Evolutionary conservation across 2,797 vertebrate species (phyloP).

Genomic region (Meriones psammophilus): DNA sequence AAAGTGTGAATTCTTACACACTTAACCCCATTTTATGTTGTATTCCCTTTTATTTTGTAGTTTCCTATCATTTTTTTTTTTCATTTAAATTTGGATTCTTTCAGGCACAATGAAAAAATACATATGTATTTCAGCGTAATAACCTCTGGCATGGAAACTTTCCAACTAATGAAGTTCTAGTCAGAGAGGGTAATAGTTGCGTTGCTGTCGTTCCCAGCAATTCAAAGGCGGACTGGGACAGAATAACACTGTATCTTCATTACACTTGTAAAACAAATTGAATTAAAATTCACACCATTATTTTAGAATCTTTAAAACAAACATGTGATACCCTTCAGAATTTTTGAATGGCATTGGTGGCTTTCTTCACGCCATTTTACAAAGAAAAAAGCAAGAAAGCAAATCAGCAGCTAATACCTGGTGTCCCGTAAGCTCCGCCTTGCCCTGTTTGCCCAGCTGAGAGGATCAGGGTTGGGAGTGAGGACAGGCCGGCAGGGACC

Average conservation of each 20-base stretch:
- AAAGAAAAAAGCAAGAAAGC: background rate
- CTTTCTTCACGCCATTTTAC: slow-evolving; percentile 30
- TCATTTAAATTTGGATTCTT: slow-evolving; percentile 59
- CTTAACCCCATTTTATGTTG: slow-evolving; percentile 50
- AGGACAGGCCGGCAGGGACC: background rate
- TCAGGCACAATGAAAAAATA: slow-evolving; percentile 22
- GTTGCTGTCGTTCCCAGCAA: background rate
- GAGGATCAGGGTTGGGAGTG: background rate
- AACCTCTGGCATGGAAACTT: slow-evolving; percentile 24
- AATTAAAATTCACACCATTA: slow-evolving; percentile 54
- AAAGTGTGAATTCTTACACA: background rate
- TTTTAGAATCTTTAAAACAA: slow-evolving; percentile 49
- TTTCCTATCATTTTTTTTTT: background rate
- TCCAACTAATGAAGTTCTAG: background rate
- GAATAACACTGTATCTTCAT: background rate
- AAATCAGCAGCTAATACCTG: background rate
- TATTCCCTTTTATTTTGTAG: slow-evolving; percentile 52
- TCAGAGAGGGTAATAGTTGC: background rate
- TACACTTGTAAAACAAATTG: slow-evolving; percentile 16
- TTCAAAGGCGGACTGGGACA: slow-evolving; percentile 48
- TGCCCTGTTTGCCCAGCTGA: background rate
- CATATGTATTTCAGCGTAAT: background rate
- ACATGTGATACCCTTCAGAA: background rate
- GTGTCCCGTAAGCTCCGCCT: background rate
- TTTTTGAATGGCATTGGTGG: slow-evolving; percentile 17